phyloP scores from a whole-genome alignment of 2,888 invertebrate genomes.

The Andrena trimmerana region DNA sequence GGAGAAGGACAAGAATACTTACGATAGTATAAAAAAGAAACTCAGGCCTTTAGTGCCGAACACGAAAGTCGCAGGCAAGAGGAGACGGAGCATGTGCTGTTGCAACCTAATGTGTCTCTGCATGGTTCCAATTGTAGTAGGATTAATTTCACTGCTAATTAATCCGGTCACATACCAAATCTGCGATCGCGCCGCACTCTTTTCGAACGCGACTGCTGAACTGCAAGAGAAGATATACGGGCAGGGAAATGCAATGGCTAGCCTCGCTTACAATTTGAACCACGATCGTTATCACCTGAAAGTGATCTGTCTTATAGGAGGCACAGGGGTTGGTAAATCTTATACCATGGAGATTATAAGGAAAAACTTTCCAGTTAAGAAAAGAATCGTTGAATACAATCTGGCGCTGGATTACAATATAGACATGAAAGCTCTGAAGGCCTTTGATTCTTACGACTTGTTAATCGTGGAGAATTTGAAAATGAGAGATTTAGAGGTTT shows the following conservation, averaged over 20 bases:
- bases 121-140: conserved; percentile 54
- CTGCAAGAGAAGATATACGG: conserved; percentile 75
- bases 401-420: conserved; percentile 64
- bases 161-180: conserved; percentile 30
- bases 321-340: conserved; percentile 82
- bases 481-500: conserved; percentile 67
- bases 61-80: neutral
- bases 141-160: conserved; percentile 51
- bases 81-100: conserved; percentile 12
- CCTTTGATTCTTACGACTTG: conserved; percentile 75
- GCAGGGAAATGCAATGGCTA: conserved; percentile 72
- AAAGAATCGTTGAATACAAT: conserved; percentile 70
- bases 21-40: conserved; percentile 62
- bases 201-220: conserved; percentile 69
- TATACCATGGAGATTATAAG: conserved; percentile 78
- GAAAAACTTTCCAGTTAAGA: conserved; percentile 66
- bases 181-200: conserved; percentile 67
- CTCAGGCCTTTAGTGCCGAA: conserved; percentile 64
- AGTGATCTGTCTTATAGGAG: conserved; percentile 77
- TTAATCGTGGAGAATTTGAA: conserved; percentile 80
- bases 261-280: conserved; percentile 63
- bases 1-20: conserved; percentile 1
- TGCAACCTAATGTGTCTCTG: conserved; percentile 40
- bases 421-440: conserved; percentile 51
- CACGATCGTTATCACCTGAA: conserved; percentile 66